Percentiles rank a stretch among this genome's conserved stretches.
phyloP scores from a whole-genome alignment of 30 jellyfish, hydroid and myxozoan genomes.

The Morbakka virulenta region DNA sequence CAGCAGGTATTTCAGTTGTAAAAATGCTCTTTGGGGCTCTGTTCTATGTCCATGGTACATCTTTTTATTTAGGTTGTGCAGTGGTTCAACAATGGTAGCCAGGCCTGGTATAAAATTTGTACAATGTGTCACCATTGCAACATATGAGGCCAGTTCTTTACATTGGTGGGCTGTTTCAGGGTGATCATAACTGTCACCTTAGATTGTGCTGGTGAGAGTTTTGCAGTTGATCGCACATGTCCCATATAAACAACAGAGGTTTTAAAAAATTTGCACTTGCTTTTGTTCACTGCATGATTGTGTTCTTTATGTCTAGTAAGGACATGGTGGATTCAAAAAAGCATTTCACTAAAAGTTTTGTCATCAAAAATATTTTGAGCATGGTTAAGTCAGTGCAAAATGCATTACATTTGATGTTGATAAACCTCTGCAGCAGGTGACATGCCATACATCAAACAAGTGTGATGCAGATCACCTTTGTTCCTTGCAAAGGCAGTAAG shows the following conservation, averaged over 20 bases:
- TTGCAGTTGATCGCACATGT: constrained; percentile 5
- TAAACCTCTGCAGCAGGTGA: constrained; percentile 53
- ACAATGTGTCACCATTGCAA: background rate
- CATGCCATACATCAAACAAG: constrained; percentile 48
- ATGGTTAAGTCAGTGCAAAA: constrained; percentile 20
- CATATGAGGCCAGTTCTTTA: constrained; percentile 5
- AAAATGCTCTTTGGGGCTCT: constrained; percentile 3
- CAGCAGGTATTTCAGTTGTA: background rate
- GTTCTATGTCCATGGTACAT: background rate
- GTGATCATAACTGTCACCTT: constrained; percentile 1
- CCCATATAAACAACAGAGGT: constrained; percentile 6
- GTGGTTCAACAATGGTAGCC: constrained; percentile 12
- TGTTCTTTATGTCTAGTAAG: constrained; percentile 5
- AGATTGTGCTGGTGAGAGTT: constrained; percentile 22
- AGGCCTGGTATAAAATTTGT: background rate
- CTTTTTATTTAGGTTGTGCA: background rate
- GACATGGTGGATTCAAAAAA: constrained; percentile 5
- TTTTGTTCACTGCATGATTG: constrained; percentile 23
- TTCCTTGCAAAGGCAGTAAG: constrained; percentile 47
- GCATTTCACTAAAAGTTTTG: constrained; percentile 44
- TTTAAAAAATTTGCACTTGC: constrained; percentile 9
- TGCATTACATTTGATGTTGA: constrained; percentile 34
- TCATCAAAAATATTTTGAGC: constrained; percentile 46
- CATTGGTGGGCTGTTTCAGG: constrained; percentile 13
- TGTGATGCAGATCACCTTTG: constrained; percentile 13